Conservation (phyloP, 2,113 vertebrate species). For the Leptocoma aspasia region DNA sequence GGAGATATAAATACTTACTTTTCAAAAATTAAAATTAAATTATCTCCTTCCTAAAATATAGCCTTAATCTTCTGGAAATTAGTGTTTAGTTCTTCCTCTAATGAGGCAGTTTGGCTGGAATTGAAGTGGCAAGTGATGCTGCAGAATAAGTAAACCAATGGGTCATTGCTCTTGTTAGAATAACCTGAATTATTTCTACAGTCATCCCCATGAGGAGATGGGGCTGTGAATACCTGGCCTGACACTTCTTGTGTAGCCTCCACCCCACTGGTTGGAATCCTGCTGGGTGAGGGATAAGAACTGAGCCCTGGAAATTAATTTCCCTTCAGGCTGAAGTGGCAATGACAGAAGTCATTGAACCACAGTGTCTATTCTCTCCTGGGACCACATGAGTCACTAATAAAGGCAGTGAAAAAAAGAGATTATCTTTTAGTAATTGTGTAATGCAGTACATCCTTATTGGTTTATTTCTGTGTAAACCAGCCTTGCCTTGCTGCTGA, state of each 20-base stretch:
- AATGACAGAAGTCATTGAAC: neutral
- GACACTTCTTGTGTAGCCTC: neutral
- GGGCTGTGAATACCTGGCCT: neutral
- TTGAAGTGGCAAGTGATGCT: neutral
- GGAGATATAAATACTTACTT: neutral
- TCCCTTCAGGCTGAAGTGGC: neutral
- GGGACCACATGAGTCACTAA: constrained; percentile 30
- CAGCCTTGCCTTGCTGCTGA: constrained; percentile 10
- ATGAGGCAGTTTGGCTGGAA: neutral
- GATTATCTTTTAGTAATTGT: neutral
- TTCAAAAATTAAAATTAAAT: neutral
- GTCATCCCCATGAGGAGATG: neutral
- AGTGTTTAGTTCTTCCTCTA: neutral
- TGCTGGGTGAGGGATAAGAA: neutral
- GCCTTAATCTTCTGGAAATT: neutral
- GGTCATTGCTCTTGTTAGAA: neutral
- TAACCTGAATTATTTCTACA: neutral
- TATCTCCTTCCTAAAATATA: neutral
- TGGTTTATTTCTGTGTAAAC: neutral
- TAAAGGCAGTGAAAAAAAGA: neutral
- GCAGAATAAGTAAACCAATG: neutral
- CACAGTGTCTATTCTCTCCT: neutral
- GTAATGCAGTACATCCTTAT: constrained; percentile 16
- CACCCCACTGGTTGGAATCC: neutral
- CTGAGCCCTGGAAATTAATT: neutral